Evolutionary conservation across 1,140 invertebrate genomes (phyloP).

Genomic region (Dolichoris vasculosae): DNA sequence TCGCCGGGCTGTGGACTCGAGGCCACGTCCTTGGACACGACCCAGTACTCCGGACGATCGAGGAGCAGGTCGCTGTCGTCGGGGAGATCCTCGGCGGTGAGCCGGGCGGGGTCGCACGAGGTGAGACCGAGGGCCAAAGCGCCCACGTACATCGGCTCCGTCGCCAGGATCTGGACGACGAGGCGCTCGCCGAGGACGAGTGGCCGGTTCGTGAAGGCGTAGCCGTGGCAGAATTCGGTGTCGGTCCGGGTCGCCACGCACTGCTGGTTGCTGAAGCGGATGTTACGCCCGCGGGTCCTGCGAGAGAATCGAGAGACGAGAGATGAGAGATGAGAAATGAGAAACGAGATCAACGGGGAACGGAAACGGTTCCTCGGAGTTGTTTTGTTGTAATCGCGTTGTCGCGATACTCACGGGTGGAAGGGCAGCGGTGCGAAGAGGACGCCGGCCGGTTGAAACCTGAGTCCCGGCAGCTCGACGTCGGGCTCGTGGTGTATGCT

Average conservation of each 20-base stretch:
- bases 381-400: no score
- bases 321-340: no score
- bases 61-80: constrained; percentile 94
- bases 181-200: constrained; percentile 89
- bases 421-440: constrained; percentile 82
- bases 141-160: constrained; percentile 90
- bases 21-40: constrained; percentile 94
- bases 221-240: constrained; percentile 94
- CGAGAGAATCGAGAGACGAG: constrained; percentile 42
- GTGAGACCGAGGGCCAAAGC: constrained; percentile 94
- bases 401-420: constrained; percentile 77
- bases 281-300: constrained; percentile 87
- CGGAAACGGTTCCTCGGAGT: no score
- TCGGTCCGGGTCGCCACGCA: constrained; percentile 87
- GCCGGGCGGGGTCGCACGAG: constrained; percentile 88
- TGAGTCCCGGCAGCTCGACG: constrained; percentile 77
- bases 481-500: constrained; percentile 70
- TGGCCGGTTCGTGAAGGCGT: constrained; percentile 92
- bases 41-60: constrained; percentile 98
- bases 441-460: constrained; percentile 79
- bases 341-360: background rate
- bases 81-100: constrained; percentile 86
- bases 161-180: constrained; percentile 89
- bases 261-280: constrained; percentile 85
- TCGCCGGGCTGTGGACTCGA: constrained; percentile 88